Percentiles rank a stretch among this genome's conserved stretches.
These are phyloP conservation scores for Ara ararauna DNA, from an alignment of 2,797 vertebrate genomes.

Conservation along the genomic window DNA sequence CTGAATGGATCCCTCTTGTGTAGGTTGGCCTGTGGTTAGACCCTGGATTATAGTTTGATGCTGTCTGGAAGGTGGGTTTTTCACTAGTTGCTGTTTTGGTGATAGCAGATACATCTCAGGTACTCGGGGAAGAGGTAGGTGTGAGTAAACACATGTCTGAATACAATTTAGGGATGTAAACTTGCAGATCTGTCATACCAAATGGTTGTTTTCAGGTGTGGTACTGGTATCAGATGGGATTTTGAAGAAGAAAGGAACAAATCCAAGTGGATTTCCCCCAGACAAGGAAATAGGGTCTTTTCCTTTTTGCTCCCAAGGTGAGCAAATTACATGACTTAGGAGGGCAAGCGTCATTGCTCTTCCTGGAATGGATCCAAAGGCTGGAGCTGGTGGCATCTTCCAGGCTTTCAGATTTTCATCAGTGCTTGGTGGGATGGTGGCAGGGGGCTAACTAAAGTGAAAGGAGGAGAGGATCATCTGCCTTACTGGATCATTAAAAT, in stretches of 20 bases:
- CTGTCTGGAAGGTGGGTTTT: background rate
- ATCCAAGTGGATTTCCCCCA: background rate
- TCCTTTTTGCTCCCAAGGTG: background rate
- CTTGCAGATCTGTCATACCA: background rate
- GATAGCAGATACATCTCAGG: background rate
- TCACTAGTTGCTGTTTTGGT: background rate
- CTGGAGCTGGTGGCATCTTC: background rate
- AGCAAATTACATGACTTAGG: background rate
- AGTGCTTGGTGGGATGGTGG: background rate
- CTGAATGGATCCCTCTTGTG: background rate
- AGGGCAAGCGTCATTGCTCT: background rate
- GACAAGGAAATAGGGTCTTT: background rate
- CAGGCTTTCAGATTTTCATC: background rate
- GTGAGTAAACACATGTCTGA: background rate
- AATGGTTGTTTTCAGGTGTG: background rate
- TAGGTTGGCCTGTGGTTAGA: background rate
- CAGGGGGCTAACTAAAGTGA: background rate
- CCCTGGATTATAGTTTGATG: background rate
- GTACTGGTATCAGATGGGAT: rapidly evolving
- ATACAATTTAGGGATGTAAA: rapidly evolving
- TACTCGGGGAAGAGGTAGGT: background rate
- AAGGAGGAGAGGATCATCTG: background rate
- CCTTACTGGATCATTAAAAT: background rate
- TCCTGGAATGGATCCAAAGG: background rate
- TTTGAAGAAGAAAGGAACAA: background rate